A percentile compares a stretch with the other conserved stretches of the same genome.
phyloP scores from a whole-genome alignment of 2,113 vertebrate species.

The Ailurus styani region DNA sequence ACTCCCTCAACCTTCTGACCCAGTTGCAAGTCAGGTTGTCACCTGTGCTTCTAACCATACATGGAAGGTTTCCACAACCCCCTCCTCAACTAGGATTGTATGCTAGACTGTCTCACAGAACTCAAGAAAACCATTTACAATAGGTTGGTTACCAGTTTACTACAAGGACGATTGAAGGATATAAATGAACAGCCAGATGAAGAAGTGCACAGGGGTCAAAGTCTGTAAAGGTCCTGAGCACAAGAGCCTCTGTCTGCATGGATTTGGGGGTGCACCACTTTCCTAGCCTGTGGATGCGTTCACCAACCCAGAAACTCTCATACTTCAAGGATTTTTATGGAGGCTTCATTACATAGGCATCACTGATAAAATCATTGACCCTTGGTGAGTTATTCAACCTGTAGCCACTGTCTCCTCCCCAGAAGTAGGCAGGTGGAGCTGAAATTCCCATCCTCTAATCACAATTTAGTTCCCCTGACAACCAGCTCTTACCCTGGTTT shows the following conservation, averaged over 20 bases:
- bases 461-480: neutral
- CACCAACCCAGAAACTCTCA: neutral
- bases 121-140: neutral
- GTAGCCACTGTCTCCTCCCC: neutral
- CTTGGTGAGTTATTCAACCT: neutral
- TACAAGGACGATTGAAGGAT: neutral
- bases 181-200: neutral
- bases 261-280: too few species aligned
- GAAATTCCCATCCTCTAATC: neutral
- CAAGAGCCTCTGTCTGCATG: neutral
- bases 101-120: neutral
- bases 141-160: neutral
- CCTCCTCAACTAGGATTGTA: neutral
- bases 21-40: neutral
- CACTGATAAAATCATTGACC: neutral
- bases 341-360: neutral
- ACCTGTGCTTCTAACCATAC: neutral
- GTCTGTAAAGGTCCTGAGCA: neutral
- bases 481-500: neutral
- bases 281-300: neutral
- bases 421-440: neutral
- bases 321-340: neutral
- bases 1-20: neutral
- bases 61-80: neutral
- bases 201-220: neutral